These are phyloP conservation scores for Planiliza haematocheilus DNA, from an alignment of 2,113 vertebrate species.

Conservation along the genomic window DNA sequence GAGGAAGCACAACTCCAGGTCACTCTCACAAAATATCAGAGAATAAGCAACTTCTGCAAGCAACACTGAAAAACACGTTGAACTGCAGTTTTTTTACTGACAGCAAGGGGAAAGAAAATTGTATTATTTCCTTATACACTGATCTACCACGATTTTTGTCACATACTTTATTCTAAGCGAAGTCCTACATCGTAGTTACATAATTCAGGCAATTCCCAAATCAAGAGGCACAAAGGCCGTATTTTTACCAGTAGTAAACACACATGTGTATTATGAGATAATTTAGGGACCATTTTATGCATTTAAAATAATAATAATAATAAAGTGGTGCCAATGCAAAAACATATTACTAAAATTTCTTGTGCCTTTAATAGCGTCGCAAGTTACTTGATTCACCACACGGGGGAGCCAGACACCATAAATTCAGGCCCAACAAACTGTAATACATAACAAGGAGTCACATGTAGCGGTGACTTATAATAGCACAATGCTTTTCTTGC, in stretches of 20 bases:
- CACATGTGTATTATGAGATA: not conserved
- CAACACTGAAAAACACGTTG: no score
- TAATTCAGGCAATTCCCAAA: not conserved
- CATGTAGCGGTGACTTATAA: constrained; percentile 48
- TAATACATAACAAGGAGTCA: constrained; percentile 42
- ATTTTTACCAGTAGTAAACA: not conserved
- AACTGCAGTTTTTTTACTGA: no score
- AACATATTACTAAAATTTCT: not conserved
- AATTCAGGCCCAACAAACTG: constrained; percentile 1
- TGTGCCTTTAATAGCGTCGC: not conserved
- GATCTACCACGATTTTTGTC: not conserved
- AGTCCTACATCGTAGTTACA: not conserved
- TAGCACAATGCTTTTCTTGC: constrained; percentile 16
- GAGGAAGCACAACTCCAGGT: no score
- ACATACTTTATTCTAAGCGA: not conserved
- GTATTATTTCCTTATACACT: not conserved
- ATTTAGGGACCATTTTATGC: no score
- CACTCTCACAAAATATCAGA: no score
- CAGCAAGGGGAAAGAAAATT: no score
- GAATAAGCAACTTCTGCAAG: no score
- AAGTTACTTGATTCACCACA: constrained; percentile 54
- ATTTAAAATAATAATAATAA: no score
- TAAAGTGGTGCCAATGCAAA: not conserved
- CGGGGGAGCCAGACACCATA: constrained; percentile 60
- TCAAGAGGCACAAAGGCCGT: not conserved